Base-by-base conservation (phyloP, 1,140 invertebrate genomes). In the Drosophila sechellia region DNA sequence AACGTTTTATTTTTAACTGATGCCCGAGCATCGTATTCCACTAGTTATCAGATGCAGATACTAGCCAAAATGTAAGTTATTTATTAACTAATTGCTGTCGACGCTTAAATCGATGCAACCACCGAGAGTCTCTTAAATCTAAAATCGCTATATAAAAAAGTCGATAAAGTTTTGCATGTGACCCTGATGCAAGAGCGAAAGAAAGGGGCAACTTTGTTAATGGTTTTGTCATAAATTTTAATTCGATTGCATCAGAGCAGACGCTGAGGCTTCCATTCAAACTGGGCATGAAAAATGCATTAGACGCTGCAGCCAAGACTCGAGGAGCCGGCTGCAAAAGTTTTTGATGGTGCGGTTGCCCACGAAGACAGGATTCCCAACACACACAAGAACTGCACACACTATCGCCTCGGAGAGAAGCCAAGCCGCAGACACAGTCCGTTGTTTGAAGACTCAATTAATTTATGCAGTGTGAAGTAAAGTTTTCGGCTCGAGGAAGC, bases 191-290 rank as follows among this genome's bases (percentile, higher is more conserved):
- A 40, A n/a, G 13, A 40, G 20, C 17, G 15, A 39, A 34, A 13
- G 13, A 59, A 57, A 6, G n/a, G 11, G 53, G 53, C 13, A 87
- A 87, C 79, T 87, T 87, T 89, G 84, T 87, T 87, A 87, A 87
- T 87, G 85, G 84, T 89, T 89, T 89, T 84, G 84, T 89, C 84
- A 89, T 89, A 89, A 89, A 89, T 89, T 89, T 89, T 89, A 89
- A 89, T 89, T 89, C 85, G 84, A 89, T 89, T 79, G 84, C 84
- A 83, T 77, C 81, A 86, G 61, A 72, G 72, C 58, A 60, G 48
- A 59, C 34, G 42, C 54, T 37, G 54, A 34, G 70, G 53, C 61
- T 46, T 54, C 55, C 56, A 69, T 55, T 58, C 53, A 56, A 68
- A 39, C 48, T 49, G 59, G 46, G 56, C 57, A 81, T 89, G 77